Evolutionary conservation across 1,140 invertebrate species (phyloP), one percentile per base, ranked within the genome.

Genomic region (Gonatopus flavifemur): DNA sequence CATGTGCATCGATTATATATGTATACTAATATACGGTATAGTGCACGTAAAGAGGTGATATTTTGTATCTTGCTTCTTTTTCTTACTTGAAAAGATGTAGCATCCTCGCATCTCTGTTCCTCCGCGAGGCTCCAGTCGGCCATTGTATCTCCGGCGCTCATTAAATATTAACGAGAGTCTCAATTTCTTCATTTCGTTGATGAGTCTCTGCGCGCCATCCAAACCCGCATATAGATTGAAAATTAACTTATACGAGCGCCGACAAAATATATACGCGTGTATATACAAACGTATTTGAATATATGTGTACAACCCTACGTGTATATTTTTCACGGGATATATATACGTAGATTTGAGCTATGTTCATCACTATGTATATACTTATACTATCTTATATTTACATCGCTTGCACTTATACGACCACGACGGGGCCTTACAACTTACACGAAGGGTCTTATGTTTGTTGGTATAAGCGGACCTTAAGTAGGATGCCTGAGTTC

Each of bases 211-310:
- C 57, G 69, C 65, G 57, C 69, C 64, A 69, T 68, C 62, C 62
- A 58, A 70, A 66, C 66, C 71, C 69, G 76, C 76, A 78, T 78
- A 78, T 78, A 78, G 76, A 78, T 78, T 77, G 76, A 77, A 78
- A 78, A 77, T 78, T 78, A 78, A 78, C 75, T 77, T 77, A 78
- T 78, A 78, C 73, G 76, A 77, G 72, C 67, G 64, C 66, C 72
- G 66, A 68, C 72, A 74, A 76, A 78, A 78, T 76, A 76, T 65
- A 62, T 67, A 64, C 72, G 72, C 62, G 67, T 24, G 40, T 20
- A 44, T 24, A 38, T 22, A 28, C 18, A 31, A 31, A 41, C n/a
- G n/a, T n/a, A n/a, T n/a, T n/a, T n/a, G n/a, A n/a, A n/a, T n/a
- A n/a, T n/a, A n/a, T n/a, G n/a, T n/a, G n/a, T n/a, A n/a, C n/a